Evolutionary conservation across 2,797 vertebrate genomes (phyloP).

Genomic region (Onychomys leucogaster): DNA sequence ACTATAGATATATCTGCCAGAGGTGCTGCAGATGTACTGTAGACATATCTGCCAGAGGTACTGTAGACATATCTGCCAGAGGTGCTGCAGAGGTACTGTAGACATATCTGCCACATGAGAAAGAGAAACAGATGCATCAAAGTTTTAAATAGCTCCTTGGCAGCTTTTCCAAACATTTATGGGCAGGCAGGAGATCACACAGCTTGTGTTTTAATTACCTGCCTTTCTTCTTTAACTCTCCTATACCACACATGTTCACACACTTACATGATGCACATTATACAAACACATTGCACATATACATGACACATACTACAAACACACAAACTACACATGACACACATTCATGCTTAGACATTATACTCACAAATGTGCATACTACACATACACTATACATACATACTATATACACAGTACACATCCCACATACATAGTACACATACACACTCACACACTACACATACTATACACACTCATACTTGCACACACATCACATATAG

Average conservation of each 20-base stretch:
- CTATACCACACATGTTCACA: not conserved
- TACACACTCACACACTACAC: not conserved
- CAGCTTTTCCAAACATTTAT: not conserved
- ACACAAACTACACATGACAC: not conserved
- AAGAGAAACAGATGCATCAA: slow-evolving; percentile 28
- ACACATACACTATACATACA: not conserved
- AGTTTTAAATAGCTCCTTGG: not conserved
- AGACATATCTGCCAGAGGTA: not conserved
- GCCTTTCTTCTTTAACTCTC: not conserved
- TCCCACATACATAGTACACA: not conserved
- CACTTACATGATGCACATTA: not conserved
- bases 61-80: not conserved
- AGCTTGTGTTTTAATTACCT: not conserved
- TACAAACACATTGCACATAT: not conserved
- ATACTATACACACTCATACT: no score
- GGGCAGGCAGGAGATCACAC: slow-evolving; percentile 3
- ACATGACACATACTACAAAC: not conserved
- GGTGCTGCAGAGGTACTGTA: not conserved
- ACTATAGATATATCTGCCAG: not conserved
- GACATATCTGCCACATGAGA: not conserved
- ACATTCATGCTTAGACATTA: not conserved
- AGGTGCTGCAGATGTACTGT: not conserved
- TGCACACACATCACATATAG: not conserved
- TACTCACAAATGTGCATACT: not conserved
- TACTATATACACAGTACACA: not conserved